Base-by-base conservation (phyloP, 2,797 vertebrate genomes). In the Pipistrellus kuhlii region DNA sequence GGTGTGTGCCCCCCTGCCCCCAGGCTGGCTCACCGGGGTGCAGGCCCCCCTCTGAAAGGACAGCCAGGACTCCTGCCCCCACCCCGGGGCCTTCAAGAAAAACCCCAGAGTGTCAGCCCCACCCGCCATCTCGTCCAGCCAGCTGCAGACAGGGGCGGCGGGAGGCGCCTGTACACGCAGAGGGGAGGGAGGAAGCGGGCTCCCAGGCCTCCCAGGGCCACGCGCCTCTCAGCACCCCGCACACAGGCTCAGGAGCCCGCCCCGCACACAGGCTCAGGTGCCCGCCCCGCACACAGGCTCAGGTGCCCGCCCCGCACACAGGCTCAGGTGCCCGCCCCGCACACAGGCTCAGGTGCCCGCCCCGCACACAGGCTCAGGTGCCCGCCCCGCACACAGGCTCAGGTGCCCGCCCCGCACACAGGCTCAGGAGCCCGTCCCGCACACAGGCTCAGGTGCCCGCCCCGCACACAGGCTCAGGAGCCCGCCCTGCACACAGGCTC, bases 51-150 rank as follows among this genome's bases (percentile, higher is more conserved):
- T 3, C 51, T n/a, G 75, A 17, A 66, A 23, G 15, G 38, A 55
- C 23, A 17, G 46, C 25, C 18, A 14, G 88, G 59, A 13, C 21
- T 10, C 38, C 27, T 1, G 2, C 53, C 38, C 38, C 6, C 32
- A 5, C 38, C 51, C 35, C 21, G 5, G 48, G 41, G 69, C 46
- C 55, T 32, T 23, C 35, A 59, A 73, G 78, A 10, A 35, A 27
- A 44, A 3, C 0, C 62, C 35, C 82, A 32, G 66, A 11, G 8
- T 4, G 46, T 17, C 23, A 17, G n/a, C 53, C n/a, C 55, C 41
- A 14, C n/a, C 27, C n/a, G 21, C 17, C 1, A 0, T 30, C 1
- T 0, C 0, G 3, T 48, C 46, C 35, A 6, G 13, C 32, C n/a
- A 12, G 25, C 69, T 82, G 75, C 23, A 15, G n/a, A 9, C 0